These are phyloP conservation scores for Anhinga rufa DNA, from an alignment of 2,113 vertebrate genomes.

Conservation along the genomic window DNA sequence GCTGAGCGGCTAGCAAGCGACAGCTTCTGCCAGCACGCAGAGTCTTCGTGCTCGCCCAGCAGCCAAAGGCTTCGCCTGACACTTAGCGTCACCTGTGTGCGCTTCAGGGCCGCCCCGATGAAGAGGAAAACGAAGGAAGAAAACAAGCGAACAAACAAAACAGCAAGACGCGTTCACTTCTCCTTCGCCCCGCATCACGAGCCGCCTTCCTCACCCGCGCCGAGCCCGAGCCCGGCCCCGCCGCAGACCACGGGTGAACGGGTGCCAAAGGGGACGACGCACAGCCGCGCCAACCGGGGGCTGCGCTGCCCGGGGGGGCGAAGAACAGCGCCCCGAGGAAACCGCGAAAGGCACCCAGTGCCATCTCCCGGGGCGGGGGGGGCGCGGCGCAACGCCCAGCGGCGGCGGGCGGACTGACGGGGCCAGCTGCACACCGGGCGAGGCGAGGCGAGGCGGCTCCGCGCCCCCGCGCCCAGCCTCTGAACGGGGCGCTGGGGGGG, in stretches of 20 bases:
- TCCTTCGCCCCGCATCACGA: not conserved
- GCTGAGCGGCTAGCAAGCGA: not conserved
- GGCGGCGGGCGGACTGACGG: not conserved
- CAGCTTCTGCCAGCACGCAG: not conserved
- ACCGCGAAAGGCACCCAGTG: conserved; percentile 21
- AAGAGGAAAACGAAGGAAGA: not conserved
- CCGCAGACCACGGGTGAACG: not conserved
- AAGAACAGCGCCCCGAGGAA: not conserved
- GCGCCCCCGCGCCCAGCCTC: too few species aligned
- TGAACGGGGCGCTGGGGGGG: too few species aligned
- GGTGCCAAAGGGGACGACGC: not conserved
- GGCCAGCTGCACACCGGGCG: not conserved
- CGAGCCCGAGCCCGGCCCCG: not conserved
- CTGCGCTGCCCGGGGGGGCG: not conserved
- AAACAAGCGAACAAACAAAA: not conserved
- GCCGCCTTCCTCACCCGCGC: not conserved
- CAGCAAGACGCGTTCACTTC: not conserved
- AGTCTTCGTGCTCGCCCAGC: not conserved
- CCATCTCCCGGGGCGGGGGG: conserved; percentile 44
- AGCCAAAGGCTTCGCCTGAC: not conserved
- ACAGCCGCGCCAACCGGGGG: not conserved
- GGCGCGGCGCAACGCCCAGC: not conserved
- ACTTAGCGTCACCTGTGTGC: not conserved
- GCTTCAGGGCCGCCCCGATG: not conserved
- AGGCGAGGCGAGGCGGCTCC: not conserved